phyloP scores from a whole-genome alignment of 2,888 invertebrate species.

The Lasioglossum morio region DNA sequence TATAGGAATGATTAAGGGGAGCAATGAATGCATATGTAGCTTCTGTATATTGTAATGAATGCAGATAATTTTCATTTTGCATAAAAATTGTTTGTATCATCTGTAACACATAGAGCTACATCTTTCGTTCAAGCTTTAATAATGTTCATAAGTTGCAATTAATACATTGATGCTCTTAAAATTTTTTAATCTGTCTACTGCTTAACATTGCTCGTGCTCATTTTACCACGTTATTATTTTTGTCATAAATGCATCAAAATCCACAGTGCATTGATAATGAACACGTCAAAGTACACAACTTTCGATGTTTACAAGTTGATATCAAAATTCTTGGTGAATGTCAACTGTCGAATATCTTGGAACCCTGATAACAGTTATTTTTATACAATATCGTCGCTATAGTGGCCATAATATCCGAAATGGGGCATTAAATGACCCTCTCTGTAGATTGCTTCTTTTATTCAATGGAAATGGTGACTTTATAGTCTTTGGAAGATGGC shows the following conservation, averaged over 20 bases:
- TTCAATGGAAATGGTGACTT: neutral
- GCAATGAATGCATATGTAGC: too few relatives aligned
- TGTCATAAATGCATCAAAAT: too few relatives aligned
- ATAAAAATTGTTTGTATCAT: too few relatives aligned
- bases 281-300: neutral
- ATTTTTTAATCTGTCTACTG: too few relatives aligned
- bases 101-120: too few relatives aligned
- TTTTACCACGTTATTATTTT: neutral
- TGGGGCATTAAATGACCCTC: neutral
- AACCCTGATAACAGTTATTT: neutral
- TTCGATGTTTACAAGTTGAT: neutral
- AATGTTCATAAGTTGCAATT: too few relatives aligned
- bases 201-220: too few relatives aligned
- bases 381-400: neutral
- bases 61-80: too few relatives aligned
- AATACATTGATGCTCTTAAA: too few relatives aligned
- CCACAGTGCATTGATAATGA: neutral
- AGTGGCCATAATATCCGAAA: neutral
- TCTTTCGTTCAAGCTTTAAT: too few relatives aligned
- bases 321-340: neutral
- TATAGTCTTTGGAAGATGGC: neutral
- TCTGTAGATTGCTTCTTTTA: conserved; percentile 8
- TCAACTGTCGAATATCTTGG: neutral
- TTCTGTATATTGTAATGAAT: too few relatives aligned
- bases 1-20: too few relatives aligned